Evolutionary conservation across 2,888 invertebrate genomes (phyloP), one percentile per base, ranked within the genome.

Genomic region (Perizoma flavofasciatum): DNA sequence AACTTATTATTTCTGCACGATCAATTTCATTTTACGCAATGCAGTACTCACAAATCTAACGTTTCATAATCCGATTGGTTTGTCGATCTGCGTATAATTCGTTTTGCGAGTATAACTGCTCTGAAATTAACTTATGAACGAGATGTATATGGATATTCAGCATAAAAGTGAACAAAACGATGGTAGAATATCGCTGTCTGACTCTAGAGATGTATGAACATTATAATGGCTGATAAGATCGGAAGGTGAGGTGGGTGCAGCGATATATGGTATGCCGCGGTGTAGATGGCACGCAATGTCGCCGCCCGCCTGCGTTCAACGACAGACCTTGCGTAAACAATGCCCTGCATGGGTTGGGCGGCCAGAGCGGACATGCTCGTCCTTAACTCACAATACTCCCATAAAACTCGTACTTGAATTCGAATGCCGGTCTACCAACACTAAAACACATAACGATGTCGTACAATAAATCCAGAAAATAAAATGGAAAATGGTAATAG

Each of bases 311-410:
- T 59, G 41, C 68, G 70, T 62, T 64, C 59, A 65, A 67, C 70
- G 67, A 67, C 74, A 74, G 73, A 73, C 75, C 77, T 79, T 76
- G 78, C 71, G 74, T 72, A 76, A 78, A 79, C 78, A 78, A 78
- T 76, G 66, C 71, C 63, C 63, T 61, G 68, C 67, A 67, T 70
- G 74, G 78, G 75, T 65, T 71, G 71, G 77, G 73, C 73, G 53
- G 61, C 55, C 50, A 45, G 62, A 59, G 57, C 68, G 63, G 68
- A 63, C 69, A 71, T 67, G 64, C 65, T 60, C 66, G 66, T 70
- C 67, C 64, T 54, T 61, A 58, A 60, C 58, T 64, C 57, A 73
- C 73, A 72, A 73, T 71, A 55, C 54, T 49, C 50, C 55, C 59
- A 66, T 71, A 51, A 54, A 46, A 57, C 44, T 48, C 47, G 44